Evolutionary conservation across 2,797 vertebrate species (phyloP), one percentile per base, ranked within the genome.

Genomic region (Gallirallus australis): DNA sequence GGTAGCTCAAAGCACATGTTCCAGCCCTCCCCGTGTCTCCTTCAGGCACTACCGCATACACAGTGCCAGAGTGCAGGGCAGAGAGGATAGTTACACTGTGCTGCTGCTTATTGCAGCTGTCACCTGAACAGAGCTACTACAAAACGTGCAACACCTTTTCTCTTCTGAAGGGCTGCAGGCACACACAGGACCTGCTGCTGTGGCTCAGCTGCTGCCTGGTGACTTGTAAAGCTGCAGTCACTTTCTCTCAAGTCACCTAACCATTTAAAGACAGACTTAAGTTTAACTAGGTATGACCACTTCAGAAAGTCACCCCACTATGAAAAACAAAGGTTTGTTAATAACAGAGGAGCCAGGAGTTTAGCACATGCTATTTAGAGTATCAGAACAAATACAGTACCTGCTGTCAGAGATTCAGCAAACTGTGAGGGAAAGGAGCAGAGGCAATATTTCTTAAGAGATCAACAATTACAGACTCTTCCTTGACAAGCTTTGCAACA

Each of bases 401-500:
- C 68, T 93, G 52, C 52, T 24, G 28, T 20, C 72, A 82, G 52
- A 92, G 83, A 48, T 25, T 35, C 69, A 56, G 54, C 30, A 66
- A 78, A 86, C 9, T 25, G 9, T 15, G 77, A 89, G 19, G 73
- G 85, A 76, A 86, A 59, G 12, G 35, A 94, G 87, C 20, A 90
- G 40, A 77, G 70, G 15, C 42, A 84, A 82, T 24, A 59, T 33
- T 85, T 87, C 60, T 94, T 52, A 70, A 79, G 52, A 82, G 39
- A 84, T 56, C 52, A 54, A 86, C 7, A 5, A 85, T 89, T 84
- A 86, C 52, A 77, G 33, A 48, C 17, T 82, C 79, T 80, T 73
- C 86, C 53, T 64, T 56, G 45, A 84, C 56, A 75, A 3, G 3
- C 84, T 92, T 92, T 96, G 80, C 90, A 90, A 86, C 82, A 86